Base-by-base conservation (phyloP, 2,888 invertebrate species). In the Colostygia pectinataria region DNA sequence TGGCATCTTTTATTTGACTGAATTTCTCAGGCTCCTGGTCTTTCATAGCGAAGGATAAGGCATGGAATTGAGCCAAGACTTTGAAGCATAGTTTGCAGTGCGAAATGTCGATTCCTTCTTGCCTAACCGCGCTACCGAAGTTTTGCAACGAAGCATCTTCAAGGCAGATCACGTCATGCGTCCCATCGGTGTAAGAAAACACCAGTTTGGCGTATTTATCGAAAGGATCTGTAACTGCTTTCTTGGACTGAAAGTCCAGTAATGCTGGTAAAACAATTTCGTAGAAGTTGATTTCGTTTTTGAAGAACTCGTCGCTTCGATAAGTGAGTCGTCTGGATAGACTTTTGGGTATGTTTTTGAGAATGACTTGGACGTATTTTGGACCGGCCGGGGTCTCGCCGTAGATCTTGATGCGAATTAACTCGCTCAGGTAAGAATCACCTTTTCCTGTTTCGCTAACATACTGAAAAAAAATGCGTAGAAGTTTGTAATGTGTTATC, bases 281-380 rank as follows among this genome's bases (percentile, higher is more conserved):
- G 71, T 95, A 95, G 70, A 95, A 95, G 40, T 83, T 79, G 0
- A 93, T 93, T 77, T 95, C 95, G 66, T 95, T 95, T 53, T 83
- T 82, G 65, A 95, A 95, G 71, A 95, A 95, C 36, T 93, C 94
- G 2, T 84, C 67, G 27, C 93, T 93, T 46, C 93, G 88, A 61
- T 91, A 95, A 0, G 95, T 92, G 18, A 93, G 92, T 0, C 92
- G 89, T 18, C 94, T 79, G 0, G 91, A 92, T 0, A 92, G 51
- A 63, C 92, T 94, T 40, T 88, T 90, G 0, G 95, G 95, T 58
- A 95, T 89, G n/a, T 89, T 90, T 74, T 95, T 95, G 0, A 93
- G 83, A 8, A 95, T 83, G 0, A 94, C 75, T 65, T 92, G 92
- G 0, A 93, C 72, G 34, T 82, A 61, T 28, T 77, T 78, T 0